A percentile compares a stretch with the other conserved stretches of the same genome.
Evolutionary conservation across 2,113 vertebrate species (phyloP).

Genomic region (Etheostoma cragini): DNA sequence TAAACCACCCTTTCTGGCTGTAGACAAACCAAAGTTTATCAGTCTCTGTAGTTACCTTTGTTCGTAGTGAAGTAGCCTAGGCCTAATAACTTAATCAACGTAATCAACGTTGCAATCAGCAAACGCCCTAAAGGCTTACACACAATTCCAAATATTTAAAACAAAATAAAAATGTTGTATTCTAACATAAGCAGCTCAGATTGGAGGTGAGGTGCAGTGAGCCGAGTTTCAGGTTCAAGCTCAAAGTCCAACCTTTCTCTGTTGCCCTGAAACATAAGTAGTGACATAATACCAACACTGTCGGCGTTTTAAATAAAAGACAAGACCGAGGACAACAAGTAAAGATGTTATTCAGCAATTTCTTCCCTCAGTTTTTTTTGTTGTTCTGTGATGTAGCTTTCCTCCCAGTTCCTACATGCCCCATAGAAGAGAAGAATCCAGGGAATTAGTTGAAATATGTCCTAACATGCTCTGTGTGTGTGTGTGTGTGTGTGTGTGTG

Average conservation of each 20-base stretch:
- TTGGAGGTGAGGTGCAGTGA: neutral
- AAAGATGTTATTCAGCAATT: neutral
- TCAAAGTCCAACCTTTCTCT: conserved; percentile 57
- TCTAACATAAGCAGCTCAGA: neutral
- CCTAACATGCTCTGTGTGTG: conserved; percentile 70
- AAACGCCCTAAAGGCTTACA: neutral
- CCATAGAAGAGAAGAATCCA: conserved; percentile 62
- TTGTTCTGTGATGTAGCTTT: conserved; percentile 19
- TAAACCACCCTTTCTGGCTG: neutral
- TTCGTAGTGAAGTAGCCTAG: neutral
- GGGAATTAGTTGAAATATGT: conserved; percentile 71
- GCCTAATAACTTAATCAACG: too few relatives aligned
- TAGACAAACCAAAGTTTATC: neutral
- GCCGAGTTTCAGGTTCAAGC: neutral
- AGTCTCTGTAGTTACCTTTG: neutral
- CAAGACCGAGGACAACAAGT: neutral
- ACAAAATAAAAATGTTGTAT: neutral
- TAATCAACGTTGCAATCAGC: neutral
- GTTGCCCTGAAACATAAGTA: neutral
- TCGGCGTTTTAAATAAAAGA: neutral
- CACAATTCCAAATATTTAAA: conserved; percentile 12
- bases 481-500: conserved; percentile 17
- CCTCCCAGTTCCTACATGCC: conserved; percentile 65
- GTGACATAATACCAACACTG: neutral
- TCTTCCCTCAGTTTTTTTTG: neutral